Conservation (phyloP, 2,888 invertebrate species). For the Rhingia campestris region DNA sequence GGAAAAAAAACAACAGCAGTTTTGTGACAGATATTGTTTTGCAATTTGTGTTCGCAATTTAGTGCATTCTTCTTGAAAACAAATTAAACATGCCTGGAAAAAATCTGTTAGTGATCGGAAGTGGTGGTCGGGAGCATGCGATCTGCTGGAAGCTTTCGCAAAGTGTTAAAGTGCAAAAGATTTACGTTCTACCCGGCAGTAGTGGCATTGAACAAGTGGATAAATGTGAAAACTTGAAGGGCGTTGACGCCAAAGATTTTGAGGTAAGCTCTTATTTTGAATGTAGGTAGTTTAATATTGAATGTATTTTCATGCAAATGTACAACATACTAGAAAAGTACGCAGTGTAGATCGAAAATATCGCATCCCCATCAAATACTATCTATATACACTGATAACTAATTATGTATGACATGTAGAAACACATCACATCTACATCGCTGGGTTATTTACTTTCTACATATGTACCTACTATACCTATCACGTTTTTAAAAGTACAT, state of each 20-base stretch:
- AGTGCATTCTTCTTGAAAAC: background rate
- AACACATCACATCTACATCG: no score
- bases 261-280: slow-evolving; percentile 84
- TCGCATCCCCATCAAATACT: no score
- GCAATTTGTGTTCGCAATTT: background rate
- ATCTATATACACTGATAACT: no score
- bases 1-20: background rate
- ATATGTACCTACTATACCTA: no score
- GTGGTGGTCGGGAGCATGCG: slow-evolving; percentile 98
- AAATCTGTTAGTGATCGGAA: slow-evolving; percentile 92
- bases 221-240: slow-evolving; percentile 87
- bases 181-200: slow-evolving; percentile 95
- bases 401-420: no score
- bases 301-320: background rate
- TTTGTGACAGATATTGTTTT: background rate
- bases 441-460: no score
- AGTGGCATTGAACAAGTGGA: slow-evolving; percentile 88
- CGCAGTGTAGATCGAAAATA: no score
- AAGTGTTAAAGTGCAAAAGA: slow-evolving; percentile 87
- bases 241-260: slow-evolving; percentile 87
- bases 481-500: no score
- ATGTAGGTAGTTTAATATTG: background rate
- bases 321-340: background rate
- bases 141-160: slow-evolving; percentile 96
- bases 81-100: slow-evolving; percentile 77